A percentile compares a stretch with the other conserved stretches of the same genome.
Conservation (phyloP, 2,797 vertebrate genomes). For the Alouatta caraya region DNA sequence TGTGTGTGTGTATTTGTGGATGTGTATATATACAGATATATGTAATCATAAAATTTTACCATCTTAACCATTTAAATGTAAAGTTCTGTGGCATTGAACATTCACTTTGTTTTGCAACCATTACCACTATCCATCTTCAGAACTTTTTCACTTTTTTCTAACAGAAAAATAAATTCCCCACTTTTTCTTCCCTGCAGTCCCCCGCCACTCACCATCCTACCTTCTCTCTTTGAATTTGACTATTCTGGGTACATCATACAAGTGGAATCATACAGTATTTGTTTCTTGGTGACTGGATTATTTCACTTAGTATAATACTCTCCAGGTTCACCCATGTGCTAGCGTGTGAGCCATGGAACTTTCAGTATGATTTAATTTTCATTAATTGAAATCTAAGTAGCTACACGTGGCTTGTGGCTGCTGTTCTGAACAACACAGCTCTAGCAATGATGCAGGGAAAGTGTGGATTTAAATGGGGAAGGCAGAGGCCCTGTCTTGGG, state of each 20-base stretch:
- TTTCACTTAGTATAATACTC: background rate
- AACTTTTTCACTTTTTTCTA: background rate
- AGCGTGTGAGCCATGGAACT: background rate
- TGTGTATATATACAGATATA: background rate
- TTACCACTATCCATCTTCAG: background rate
- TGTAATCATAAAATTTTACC: no score
- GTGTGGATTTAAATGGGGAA: background rate
- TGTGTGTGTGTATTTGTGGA: background rate
- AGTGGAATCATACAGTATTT: background rate
- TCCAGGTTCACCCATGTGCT: background rate
- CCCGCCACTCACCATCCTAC: background rate
- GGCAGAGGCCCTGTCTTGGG: background rate
- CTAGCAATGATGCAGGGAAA: background rate
- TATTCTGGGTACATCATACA: rapidly evolving
- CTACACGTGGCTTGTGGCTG: background rate
- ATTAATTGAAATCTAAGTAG: background rate
- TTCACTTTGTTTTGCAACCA: background rate
- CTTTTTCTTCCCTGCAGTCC: background rate
- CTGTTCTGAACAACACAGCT: background rate
- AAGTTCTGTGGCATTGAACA: background rate
- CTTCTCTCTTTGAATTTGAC: background rate
- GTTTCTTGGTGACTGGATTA: background rate
- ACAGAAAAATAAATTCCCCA: background rate
- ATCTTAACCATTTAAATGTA: background rate
- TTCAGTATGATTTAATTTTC: background rate